phyloP scores from a whole-genome alignment of 2,888 invertebrate genomes.

The Erebia palarica region DNA sequence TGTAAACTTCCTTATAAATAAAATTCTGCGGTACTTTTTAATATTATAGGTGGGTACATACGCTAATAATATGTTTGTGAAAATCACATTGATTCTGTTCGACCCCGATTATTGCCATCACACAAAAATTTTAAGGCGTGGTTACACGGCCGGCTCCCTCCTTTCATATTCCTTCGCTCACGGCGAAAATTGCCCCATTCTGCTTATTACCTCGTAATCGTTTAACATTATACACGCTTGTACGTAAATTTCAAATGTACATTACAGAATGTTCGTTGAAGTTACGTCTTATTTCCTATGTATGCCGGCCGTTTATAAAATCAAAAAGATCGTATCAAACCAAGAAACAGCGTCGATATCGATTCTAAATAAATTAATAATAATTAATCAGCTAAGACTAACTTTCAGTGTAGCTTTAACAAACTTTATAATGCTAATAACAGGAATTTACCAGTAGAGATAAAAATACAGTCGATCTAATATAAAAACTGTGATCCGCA shows the following conservation, averaged over 20 bases:
- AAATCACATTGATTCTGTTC: slow-evolving; percentile 16
- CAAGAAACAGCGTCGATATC: not conserved
- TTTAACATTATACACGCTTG: slow-evolving; percentile 18
- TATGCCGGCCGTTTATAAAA: slow-evolving; percentile 1
- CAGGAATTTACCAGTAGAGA: not conserved
- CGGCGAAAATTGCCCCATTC: slow-evolving; percentile 72
- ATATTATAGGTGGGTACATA: not conserved
- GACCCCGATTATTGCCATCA: slow-evolving; percentile 32
- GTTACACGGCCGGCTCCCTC: slow-evolving; percentile 61
- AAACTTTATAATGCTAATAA: not conserved
- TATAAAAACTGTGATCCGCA: slow-evolving; percentile 9
- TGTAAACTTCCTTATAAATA: not conserved
- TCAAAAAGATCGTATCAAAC: slow-evolving; percentile 10
- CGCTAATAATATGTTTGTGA: slow-evolving; percentile 2
- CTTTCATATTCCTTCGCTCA: slow-evolving; percentile 56
- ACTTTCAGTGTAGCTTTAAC: not conserved
- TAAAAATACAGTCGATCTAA: not conserved
- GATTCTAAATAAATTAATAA: slow-evolving; percentile 6
- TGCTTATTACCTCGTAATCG: slow-evolving; percentile 33
- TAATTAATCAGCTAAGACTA: not conserved
- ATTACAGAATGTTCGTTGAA: slow-evolving; percentile 15
- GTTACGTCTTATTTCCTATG: slow-evolving; percentile 16
- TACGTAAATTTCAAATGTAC: slow-evolving; percentile 18
- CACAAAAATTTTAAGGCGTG: slow-evolving; percentile 66
- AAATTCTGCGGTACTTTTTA: not conserved